Base-by-base conservation (phyloP, 23 tunicate species). In the Trididemnum clinides region DNA sequence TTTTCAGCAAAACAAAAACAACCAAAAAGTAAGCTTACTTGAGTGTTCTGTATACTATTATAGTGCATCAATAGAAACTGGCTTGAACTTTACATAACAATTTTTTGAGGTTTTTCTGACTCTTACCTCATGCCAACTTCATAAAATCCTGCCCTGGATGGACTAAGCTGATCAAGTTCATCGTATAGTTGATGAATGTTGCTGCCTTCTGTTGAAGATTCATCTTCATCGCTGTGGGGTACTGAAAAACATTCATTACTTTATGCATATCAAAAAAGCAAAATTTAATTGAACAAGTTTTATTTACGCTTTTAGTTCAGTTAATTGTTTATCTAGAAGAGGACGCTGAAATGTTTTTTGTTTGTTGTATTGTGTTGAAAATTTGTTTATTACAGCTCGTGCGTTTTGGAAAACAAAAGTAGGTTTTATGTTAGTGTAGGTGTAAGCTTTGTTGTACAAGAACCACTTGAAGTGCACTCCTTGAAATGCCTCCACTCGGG, bases 181-280 rank as follows among this genome's bases (percentile, higher is more conserved):
- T 92, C 97, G 51, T 87, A 92, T 30, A 92, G 87, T 23, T 51
- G 71, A 70, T 92, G 97, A 33, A 91, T 37, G 44, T 83, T 85
- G 31, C 80, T 77, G 18, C 84, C 87, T 63, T 79, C 83, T 0
- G 66, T 34, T 6, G 96, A 91, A 3, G 74, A 3, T 32, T 85
- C 49, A 10, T 85, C 88, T 21, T 74, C 83, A 51, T 78, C 83
- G 28, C 83, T 78, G 36, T 28, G 26, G 2, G 66, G 83, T 38
- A 29, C 83, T 78, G 66, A 51, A 51, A 30, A 2, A 26, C 3
- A 78, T 2, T 10, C 12, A 10, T 12, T 28, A 33, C 21, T 31
- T 71, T 33, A 5, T 15, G 22, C n/a, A n/a, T 6, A 12, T 6
- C n/a, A 15, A n/a, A 23, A 63, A n/a, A n/a, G 23, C n/a, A 22